Evolutionary conservation across 2,113 vertebrate species (phyloP), one percentile per base, ranked within the genome.

Genomic region (Egretta garzetta): DNA sequence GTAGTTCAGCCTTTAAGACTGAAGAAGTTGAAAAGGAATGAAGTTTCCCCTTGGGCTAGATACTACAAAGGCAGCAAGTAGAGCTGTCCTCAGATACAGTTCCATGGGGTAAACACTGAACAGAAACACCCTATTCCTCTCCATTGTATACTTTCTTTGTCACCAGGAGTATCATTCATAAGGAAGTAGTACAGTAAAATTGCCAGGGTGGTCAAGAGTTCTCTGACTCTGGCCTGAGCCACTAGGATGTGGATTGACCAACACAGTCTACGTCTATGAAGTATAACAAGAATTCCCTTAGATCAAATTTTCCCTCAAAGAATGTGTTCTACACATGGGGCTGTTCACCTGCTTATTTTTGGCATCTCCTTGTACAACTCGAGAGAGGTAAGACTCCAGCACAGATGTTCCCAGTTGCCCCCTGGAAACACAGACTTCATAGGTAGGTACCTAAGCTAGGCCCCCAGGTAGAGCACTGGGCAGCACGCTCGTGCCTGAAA

Each of bases 401-500:
- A 64, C 5, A 18, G 64, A 41, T 6, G 10, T 20, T 83, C 37
- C 53, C 41, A 53, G 0, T 0, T 56, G 2, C 21, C 63, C 47
- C 8, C 28, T 53, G 45, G 55, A 21, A 39, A 17, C 37, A 1
- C 32, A 21, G 59, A 4, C 28, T 50, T 43, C 22, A 8, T 3
- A 12, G 39, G 47, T 11, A 35, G 53, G 68, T 8, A 3, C 39
- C 55, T 27, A 1, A 56, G 43, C 37, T 15, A 8, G 21, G 43
- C 41, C 52, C 12, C 12, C 45, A 12, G 52, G 27, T 6, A 15
- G 41, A 30, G 47, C 27, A 3, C 55, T 26, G 28, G 39, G 72
- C 16, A 20, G 50, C 41, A 8, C 1, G 2, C 32, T 47, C 3
- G 0, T 22, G 60, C 55, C 53, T 43, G 30, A 6, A 35, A 37